These are phyloP conservation scores for Boloria selene DNA, from an alignment of 2,888 invertebrate species.

Conservation along the genomic window DNA sequence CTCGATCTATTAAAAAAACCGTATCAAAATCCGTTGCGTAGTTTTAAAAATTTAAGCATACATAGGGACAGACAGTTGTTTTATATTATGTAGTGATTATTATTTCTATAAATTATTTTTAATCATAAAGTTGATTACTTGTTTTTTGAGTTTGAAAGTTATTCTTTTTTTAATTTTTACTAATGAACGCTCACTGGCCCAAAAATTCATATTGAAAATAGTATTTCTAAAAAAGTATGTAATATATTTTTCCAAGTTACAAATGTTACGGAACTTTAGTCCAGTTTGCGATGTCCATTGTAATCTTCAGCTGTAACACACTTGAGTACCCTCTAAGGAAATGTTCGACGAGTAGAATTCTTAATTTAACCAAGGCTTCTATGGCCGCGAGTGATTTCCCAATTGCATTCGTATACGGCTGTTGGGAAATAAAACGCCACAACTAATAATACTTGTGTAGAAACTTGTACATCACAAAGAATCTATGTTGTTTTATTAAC, in stretches of 20 bases:
- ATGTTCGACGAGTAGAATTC: slow-evolving; percentile 25
- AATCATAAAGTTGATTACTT: too few relatives aligned
- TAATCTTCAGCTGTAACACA: slow-evolving; percentile 18
- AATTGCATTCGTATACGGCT: slow-evolving; percentile 20
- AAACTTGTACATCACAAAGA: slow-evolving; percentile 4
- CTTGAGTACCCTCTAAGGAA: slow-evolving; percentile 27
- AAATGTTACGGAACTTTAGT: background rate
- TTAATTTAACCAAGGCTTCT: slow-evolving; percentile 34
- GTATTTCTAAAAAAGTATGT: background rate
- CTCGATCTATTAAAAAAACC: too few relatives aligned
- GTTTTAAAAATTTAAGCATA: too few relatives aligned
- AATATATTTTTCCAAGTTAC: background rate
- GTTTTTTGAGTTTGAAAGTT: too few relatives aligned
- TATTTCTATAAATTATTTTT: too few relatives aligned
- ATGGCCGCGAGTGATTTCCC: slow-evolving; percentile 32
- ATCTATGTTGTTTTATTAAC: too few relatives aligned
- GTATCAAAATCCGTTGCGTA: too few relatives aligned
- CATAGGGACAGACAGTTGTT: too few relatives aligned
- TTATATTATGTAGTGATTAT: too few relatives aligned
- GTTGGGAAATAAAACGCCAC: slow-evolving; percentile 8
- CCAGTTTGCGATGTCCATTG: slow-evolving; percentile 6
- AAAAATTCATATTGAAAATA: too few relatives aligned
- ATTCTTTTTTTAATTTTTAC: too few relatives aligned
- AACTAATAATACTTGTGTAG: slow-evolving; percentile 7
- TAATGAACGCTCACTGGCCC: too few relatives aligned